These are phyloP conservation scores for Pelobates fuscus DNA, from an alignment of 2,113 vertebrate species.

Conservation along the genomic window DNA sequence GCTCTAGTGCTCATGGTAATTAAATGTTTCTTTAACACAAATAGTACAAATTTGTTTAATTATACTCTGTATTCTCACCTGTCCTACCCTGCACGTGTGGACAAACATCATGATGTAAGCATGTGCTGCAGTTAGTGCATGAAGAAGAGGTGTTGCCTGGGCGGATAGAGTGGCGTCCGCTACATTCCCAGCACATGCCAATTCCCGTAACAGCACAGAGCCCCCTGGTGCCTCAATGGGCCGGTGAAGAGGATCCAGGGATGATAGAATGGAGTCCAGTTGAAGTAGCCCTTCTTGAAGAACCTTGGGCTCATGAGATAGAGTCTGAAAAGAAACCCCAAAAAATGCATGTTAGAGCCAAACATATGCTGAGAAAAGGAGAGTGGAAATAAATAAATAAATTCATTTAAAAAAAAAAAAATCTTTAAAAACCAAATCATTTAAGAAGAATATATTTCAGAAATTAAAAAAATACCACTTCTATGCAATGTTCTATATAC, in stretches of 20 bases:
- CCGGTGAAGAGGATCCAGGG: conserved; percentile 88
- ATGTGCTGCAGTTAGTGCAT: conserved; percentile 89
- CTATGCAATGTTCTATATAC: no score
- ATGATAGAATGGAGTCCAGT: conserved; percentile 86
- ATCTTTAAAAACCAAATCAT: no score
- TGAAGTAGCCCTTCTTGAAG: conserved; percentile 92
- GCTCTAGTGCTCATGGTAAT: no score
- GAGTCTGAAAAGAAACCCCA: conserved; percentile 68
- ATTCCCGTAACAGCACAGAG: conserved; percentile 87
- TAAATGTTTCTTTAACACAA: no score
- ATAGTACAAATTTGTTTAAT: no score
- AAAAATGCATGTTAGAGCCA: neutral
- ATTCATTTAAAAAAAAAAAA: no score
- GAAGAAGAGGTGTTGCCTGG: conserved; percentile 87
- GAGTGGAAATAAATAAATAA: no score
- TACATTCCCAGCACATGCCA: conserved; percentile 87
- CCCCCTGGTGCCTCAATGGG: conserved; percentile 92
- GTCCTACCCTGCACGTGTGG: conserved; percentile 91
- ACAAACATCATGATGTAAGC: conserved; percentile 99
- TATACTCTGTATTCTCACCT: conserved; percentile 73
- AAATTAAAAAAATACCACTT: no score
- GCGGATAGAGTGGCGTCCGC: conserved; percentile 90
- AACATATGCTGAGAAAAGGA: no score
- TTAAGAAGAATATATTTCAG: no score
- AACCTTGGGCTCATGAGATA: conserved; percentile 94